phyloP scores from a whole-genome alignment of 2,113 vertebrate genomes.

The Albula glossodonta region DNA sequence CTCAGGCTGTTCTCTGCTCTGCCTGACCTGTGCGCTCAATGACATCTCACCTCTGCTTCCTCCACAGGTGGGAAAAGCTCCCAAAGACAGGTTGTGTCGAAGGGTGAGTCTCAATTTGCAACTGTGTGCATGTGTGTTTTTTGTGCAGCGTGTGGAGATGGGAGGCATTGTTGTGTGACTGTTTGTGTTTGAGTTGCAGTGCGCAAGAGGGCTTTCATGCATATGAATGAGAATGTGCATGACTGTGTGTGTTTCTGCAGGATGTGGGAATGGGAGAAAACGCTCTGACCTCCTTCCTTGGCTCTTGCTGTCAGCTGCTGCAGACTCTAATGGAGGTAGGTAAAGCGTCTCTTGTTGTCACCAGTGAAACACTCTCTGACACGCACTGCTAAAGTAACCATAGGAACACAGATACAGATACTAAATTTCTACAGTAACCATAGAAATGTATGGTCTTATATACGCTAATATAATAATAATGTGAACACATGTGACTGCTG shows the following conservation, averaged over 20 bases:
- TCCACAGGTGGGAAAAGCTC: constrained; percentile 89
- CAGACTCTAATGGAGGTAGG: constrained; percentile 93
- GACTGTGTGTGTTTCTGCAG: constrained; percentile 59
- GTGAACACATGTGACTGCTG: not conserved
- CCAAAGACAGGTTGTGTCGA: constrained; percentile 93
- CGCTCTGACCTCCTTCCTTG: constrained; percentile 85
- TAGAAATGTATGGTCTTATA: no score
- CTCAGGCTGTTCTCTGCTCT: not conserved
- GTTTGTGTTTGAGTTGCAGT: not conserved
- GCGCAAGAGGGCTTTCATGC: not conserved
- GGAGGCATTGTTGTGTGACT: constrained; percentile 18
- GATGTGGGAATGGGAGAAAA: constrained; percentile 93
- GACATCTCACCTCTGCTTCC: not conserved
- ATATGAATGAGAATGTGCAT: not conserved
- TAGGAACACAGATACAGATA: not conserved
- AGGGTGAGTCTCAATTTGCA: constrained; percentile 69
- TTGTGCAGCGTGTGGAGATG: not conserved
- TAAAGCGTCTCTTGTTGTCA: not conserved
- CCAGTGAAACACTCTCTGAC: not conserved
- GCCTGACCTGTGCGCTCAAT: not conserved
- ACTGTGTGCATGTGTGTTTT: not conserved
- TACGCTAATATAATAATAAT: not conserved
- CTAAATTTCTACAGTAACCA: not conserved
- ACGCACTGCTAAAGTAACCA: not conserved
- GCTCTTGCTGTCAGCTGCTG: constrained; percentile 86